These are phyloP conservation scores for Tetragnatha montana DNA, from an alignment of 2,888 invertebrate genomes.

Conservation along the genomic window DNA sequence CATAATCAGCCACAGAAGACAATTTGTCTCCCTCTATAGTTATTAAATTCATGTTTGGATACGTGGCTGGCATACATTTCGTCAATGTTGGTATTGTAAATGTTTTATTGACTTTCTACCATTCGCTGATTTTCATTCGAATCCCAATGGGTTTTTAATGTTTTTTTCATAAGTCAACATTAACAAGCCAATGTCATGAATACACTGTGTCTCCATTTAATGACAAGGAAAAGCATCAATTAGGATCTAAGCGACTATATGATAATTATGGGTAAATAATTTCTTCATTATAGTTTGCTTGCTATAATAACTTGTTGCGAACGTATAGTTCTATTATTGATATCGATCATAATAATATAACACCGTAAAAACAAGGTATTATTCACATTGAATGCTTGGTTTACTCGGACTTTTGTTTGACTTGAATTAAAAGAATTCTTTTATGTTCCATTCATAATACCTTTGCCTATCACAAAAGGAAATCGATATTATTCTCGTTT, in stretches of 20 bases:
- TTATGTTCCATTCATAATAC: too few species aligned
- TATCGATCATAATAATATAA: conserved; percentile 3
- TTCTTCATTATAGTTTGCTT: neutral
- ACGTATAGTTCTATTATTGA: neutral
- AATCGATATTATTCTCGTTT: too few species aligned
- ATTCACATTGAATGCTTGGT: neutral
- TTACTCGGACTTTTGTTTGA: neutral
- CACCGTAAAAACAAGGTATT: neutral
- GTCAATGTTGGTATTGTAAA: neutral
- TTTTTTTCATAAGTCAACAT: conserved; percentile 7
- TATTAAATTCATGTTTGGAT: conserved; percentile 43
- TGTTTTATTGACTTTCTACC: neutral
- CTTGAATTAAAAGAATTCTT: neutral
- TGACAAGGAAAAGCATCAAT: neutral
- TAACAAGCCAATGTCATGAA: conserved; percentile 9
- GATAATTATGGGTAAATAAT: conserved; percentile 18
- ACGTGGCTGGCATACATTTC: conserved; percentile 35
- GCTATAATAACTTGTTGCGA: neutral
- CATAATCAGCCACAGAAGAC: conserved; percentile 50
- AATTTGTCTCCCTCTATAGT: conserved; percentile 49
- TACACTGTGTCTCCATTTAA: conserved; percentile 3
- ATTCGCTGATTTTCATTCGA: neutral
- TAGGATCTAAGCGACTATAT: neutral
- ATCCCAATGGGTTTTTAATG: neutral
- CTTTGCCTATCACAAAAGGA: too few species aligned